phyloP scores from a whole-genome alignment of 35 echinoderm and acorn worm species.

The Holothuria glaberrima region DNA sequence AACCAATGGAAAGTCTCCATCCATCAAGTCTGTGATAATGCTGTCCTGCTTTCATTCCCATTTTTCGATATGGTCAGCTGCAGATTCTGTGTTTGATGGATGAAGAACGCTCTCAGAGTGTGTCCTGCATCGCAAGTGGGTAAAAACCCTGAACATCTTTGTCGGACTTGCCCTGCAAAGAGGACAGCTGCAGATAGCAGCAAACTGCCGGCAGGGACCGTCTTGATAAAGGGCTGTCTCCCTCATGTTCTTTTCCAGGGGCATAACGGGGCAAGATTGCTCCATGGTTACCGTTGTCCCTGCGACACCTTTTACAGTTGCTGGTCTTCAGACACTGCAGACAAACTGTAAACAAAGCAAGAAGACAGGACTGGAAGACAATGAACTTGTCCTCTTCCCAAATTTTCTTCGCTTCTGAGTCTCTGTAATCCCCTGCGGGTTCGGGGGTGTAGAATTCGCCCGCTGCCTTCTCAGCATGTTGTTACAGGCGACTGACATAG shows the following conservation, averaged over 20 bases:
- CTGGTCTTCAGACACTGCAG: neutral
- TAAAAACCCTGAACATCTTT: conserved; percentile 44
- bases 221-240: conserved; percentile 67
- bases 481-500: no score
- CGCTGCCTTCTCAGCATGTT: no score
- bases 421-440: no score
- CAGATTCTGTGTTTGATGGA: neutral
- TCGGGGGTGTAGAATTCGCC: no score
- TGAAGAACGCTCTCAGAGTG: conserved; percentile 7
- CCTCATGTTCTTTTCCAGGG: conserved; percentile 10
- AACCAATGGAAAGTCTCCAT: neutral
- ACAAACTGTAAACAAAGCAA: conserved; percentile 58
- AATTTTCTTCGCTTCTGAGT: conserved; percentile 6
- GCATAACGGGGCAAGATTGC: conserved; percentile 53
- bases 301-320: neutral
- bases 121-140: neutral
- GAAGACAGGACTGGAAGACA: conserved; percentile 56
- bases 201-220: conserved; percentile 71
- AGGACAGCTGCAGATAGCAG: conserved; percentile 63
- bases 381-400: conserved; percentile 63
- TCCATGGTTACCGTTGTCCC: conserved; percentile 53
- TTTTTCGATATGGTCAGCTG: conserved; percentile 4
- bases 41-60: conserved; percentile 9
- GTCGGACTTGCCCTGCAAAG: conserved; percentile 62
- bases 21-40: neutral